phyloP scores from a whole-genome alignment of 2,113 vertebrate species.

The Paramormyrops kingsleyae region DNA sequence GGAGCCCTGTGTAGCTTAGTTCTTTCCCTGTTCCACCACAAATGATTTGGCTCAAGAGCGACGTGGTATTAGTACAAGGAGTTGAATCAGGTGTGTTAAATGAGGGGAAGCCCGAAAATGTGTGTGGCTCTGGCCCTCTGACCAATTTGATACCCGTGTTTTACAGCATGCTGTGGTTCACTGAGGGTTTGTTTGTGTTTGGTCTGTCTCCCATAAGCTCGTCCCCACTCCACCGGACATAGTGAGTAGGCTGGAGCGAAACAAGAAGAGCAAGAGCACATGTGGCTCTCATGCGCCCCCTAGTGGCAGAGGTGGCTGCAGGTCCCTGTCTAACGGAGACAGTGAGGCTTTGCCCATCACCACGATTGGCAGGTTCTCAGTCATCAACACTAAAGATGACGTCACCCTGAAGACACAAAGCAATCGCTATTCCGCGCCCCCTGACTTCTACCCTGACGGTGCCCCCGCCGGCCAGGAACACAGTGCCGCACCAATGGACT shows the following conservation, averaged over 20 bases:
- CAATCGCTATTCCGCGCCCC: conserved; percentile 86
- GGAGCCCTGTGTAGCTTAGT: no score
- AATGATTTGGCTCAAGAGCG: no score
- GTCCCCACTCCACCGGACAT: conserved; percentile 65
- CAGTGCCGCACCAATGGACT: conserved; percentile 55
- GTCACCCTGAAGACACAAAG: conserved; percentile 69
- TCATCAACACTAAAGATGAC: conserved; percentile 80
- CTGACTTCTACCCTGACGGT: conserved; percentile 82
- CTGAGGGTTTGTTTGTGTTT: not conserved
- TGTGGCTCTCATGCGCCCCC: conserved; percentile 54
- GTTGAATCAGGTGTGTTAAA: no score
- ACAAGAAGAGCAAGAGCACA: conserved; percentile 52
- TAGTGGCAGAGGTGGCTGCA: conserved; percentile 32
- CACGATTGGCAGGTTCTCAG: conserved; percentile 89
- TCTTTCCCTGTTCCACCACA: no score
- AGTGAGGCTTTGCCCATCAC: conserved; percentile 61
- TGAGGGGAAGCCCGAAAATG: no score
- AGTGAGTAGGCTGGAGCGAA: conserved; percentile 50
- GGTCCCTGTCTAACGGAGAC: conserved; percentile 31
- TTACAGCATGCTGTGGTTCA: not conserved
- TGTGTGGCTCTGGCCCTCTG: no score
- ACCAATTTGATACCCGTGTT: no score
- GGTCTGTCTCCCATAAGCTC: conserved; percentile 40
- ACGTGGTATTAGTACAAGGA: no score
- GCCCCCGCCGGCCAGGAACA: conserved; percentile 66